Evolutionary conservation across 2,888 invertebrate species (phyloP), one percentile per base, ranked within the genome.

Genomic region (Alcis repandata): DNA sequence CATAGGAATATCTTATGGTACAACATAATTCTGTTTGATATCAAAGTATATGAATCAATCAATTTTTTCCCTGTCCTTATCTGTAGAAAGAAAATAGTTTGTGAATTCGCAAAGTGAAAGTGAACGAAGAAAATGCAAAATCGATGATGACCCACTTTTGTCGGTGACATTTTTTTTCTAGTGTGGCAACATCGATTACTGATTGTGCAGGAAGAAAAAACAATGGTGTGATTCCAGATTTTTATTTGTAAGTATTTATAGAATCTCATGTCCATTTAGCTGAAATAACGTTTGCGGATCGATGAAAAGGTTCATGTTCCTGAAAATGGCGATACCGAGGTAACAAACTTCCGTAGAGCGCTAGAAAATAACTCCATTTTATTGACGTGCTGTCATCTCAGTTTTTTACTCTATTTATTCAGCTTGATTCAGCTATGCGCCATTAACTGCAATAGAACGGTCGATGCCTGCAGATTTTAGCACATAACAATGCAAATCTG

Each of bases 221-320:
- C 93, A 93, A 93, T 93, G 93, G 93, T 93, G 93, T 93, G 91
- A 93, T 91, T 93, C 91, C 91, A 92, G 92, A 92, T 90, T 93
- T 92, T 93, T 92, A 92, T 93, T 92, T 93, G 93, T 93, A 92
- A 93, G 93, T 93, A 93, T 92, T 92, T 90, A 90, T 92, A 92
- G 93, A 92, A 90, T 90, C 83, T 81, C 83, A 85, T 89, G 88
- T 84, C 86, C 88, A 87, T 90, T 86, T 84, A 83, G 82, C 80
- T 81, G 81, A 89, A 84, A 82, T 85, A 87, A 84, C 80, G 79
- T 82, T 84, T 79, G 76, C 76, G 80, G 82, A 82, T 81, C 79
- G 76, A 84, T 83, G 78, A 83, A 83, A 85, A 78, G 70, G 77
- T 84, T 80, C 73, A 80, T 75, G 76, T 76, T 74, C 74, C 76